Base-by-base conservation (phyloP, 2,888 invertebrate genomes). In the Thumatha senex region DNA sequence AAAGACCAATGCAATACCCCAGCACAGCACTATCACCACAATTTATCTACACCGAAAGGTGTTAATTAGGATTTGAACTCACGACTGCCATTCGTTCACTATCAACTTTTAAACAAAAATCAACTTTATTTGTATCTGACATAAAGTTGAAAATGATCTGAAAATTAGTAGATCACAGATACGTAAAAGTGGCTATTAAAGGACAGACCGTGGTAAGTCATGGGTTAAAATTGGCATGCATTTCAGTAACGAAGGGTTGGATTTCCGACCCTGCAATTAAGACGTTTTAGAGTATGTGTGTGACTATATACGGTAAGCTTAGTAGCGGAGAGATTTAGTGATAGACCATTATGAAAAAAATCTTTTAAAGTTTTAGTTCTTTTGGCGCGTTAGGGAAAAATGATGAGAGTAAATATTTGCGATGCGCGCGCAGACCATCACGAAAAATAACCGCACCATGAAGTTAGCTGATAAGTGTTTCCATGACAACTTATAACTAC, bases 41-140 rank as follows among this genome's bases (percentile, higher is more conserved):
- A 89, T 90, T 91, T 90, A 91, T 91, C 90, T 84, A 71, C 73
- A 76, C 76, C 76, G 76, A 68, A 74, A 88, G 86, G 91, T 90
- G 90, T 91, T 91, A 91, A 91, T 91, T 91, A 91, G 86, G 80
- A 76, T 82, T 81, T 76, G 82, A 81, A 82, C 89, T 89, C 90
- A 91, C 90, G 90, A 90, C 89, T 84, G 78, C 81, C 78, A 81
- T 81, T 79, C 76, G 68, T 73, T 67, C 63, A 45, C 54, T 15
- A 31, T 46, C 31, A 1, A 13, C 35, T 48, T n/a, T 13, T 55
- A 54, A 57, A 46, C 50, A 39, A 79, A 72, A 69, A 46, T 34
- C 36, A 47, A 67, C 77, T 58, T 52, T 80, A 71, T 29, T 14
- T 13, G 1, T 5, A 11, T 8, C 2, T 0, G 7, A 0, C 29